phyloP scores from a whole-genome alignment of 2,797 vertebrate species.

The Pangasius macronema region DNA sequence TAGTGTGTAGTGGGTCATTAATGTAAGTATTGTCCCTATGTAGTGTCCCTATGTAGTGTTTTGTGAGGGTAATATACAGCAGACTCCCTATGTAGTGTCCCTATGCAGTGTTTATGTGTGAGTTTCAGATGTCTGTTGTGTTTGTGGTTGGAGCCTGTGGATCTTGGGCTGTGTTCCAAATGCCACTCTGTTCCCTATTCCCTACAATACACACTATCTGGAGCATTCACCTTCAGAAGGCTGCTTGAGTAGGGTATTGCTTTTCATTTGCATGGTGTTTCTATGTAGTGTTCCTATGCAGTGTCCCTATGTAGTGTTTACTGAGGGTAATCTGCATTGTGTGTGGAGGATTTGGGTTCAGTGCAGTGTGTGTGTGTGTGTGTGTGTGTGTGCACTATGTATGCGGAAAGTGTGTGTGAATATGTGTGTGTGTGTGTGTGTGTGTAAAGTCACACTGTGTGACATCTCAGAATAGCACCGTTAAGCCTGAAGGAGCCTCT shows the following conservation, averaged over 20 bases:
- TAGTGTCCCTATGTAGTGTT: neutral
- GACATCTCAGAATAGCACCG: conserved; percentile 22
- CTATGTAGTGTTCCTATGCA: neutral
- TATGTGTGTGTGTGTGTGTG: neutral
- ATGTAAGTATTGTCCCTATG: neutral
- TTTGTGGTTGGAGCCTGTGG: too few species aligned
- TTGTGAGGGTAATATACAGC: neutral
- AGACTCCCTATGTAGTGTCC: neutral
- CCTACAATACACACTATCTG: too few species aligned
- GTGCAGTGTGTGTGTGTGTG: neutral
- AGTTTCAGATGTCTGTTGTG: too few species aligned
- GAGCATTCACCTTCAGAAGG: neutral
- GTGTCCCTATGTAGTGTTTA: neutral
- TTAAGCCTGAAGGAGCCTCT: conserved; percentile 44
- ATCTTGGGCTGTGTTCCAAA: too few species aligned
- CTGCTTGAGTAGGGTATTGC: neutral
- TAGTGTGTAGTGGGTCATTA: too few species aligned
- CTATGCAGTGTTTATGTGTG: neutral
- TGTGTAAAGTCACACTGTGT: neutral
- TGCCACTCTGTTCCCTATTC: too few species aligned
- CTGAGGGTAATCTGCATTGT: neutral
- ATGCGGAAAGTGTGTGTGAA: too few species aligned
- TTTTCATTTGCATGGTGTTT: neutral
- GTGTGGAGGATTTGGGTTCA: neutral
- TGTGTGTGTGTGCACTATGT: neutral